These are phyloP conservation scores for Pocillopora meandrina DNA, from an alignment of 92 coral and sea anemone species.

Conservation along the genomic window DNA sequence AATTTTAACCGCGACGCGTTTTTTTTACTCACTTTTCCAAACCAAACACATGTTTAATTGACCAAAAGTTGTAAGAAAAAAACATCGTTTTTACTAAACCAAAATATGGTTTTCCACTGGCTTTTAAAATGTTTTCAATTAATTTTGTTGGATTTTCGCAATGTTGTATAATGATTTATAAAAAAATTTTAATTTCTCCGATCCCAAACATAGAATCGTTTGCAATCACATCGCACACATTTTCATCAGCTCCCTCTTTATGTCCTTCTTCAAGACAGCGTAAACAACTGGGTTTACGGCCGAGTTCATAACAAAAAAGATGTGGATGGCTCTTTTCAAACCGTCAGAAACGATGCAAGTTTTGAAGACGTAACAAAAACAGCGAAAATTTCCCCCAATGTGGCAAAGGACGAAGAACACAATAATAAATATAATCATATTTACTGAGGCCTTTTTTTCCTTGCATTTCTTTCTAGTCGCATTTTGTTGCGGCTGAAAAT, in stretches of 20 bases:
- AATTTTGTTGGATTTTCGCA: too few relatives aligned
- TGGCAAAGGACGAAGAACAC: slow-evolving; percentile 28
- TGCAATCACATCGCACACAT: background rate
- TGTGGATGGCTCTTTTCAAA: slow-evolving; percentile 7
- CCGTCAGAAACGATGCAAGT: slow-evolving; percentile 3
- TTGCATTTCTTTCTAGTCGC: background rate
- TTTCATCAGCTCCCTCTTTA: slow-evolving; percentile 20
- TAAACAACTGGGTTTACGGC: slow-evolving; percentile 31
- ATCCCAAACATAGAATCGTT: too few relatives aligned
- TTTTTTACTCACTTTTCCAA: too few relatives aligned
- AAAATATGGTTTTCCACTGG: too few relatives aligned
- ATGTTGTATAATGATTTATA: too few relatives aligned
- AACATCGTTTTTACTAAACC: too few relatives aligned
- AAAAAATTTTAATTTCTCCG: too few relatives aligned
- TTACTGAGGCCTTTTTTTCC: slow-evolving; percentile 18
- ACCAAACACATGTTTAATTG: too few relatives aligned
- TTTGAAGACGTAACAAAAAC: slow-evolving; percentile 35
- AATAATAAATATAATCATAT: slow-evolving; percentile 24
- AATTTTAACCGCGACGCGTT: too few relatives aligned
- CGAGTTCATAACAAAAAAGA: slow-evolving; percentile 25
- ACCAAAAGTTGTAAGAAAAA: too few relatives aligned
- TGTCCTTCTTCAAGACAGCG: slow-evolving; percentile 23
- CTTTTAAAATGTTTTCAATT: too few relatives aligned
- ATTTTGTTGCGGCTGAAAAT: background rate
- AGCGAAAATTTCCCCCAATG: slow-evolving; percentile 37